Conservation (phyloP, 2,113 vertebrate genomes). For the Lycaon pictus region DNA sequence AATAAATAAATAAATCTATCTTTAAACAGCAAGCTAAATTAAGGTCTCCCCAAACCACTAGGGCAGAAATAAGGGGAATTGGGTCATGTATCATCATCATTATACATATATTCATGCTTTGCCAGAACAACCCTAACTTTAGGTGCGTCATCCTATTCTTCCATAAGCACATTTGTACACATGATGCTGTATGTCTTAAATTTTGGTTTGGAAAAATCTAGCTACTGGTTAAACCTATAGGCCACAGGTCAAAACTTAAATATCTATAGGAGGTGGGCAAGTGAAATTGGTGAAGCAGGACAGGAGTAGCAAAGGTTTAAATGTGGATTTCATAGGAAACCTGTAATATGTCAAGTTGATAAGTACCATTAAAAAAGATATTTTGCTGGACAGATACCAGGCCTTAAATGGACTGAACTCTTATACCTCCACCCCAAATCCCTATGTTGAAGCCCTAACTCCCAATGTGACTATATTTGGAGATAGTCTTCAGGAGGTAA, state of each 20-base stretch:
- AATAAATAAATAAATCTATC: no score
- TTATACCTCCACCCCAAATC: not conserved
- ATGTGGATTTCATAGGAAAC: not conserved
- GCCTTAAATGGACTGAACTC: not conserved
- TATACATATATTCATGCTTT: not conserved
- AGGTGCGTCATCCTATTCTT: not conserved
- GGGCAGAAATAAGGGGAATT: not conserved
- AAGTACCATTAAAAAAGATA: not conserved
- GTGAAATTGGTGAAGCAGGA: not conserved
- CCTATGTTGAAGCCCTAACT: not conserved
- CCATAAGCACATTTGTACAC: not conserved
- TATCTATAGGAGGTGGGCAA: not conserved
- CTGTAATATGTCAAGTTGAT: not conserved
- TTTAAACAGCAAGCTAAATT: not conserved
- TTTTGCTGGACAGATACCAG: not conserved
- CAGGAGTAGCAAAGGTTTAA: not conserved
- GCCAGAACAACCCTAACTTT: not conserved
- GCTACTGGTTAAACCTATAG: not conserved
- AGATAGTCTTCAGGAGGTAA: not conserved
- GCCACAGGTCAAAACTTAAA: not conserved
- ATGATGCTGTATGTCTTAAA: not conserved
- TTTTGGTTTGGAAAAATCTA: conserved; percentile 21
- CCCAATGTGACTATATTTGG: not conserved
- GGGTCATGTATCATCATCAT: not conserved
- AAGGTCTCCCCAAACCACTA: not conserved